phyloP scores from a whole-genome alignment of 1,140 invertebrate species.

The Elysia chlorotica region DNA sequence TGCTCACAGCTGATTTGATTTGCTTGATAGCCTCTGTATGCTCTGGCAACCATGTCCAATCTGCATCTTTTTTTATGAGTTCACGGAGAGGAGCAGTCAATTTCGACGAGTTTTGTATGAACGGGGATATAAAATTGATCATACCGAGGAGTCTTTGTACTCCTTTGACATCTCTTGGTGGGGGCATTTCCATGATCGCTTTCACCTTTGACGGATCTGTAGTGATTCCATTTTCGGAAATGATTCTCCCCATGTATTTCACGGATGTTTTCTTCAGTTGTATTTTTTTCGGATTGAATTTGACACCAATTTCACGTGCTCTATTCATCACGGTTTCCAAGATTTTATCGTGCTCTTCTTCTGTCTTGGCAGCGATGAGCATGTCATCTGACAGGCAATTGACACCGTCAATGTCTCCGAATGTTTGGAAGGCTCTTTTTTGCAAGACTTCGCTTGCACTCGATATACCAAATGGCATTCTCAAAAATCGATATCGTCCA shows the following conservation, averaged over 20 bases:
- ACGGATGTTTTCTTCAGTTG: conserved; percentile 33
- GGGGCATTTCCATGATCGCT: conserved; percentile 42
- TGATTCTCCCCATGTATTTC: conserved; percentile 55
- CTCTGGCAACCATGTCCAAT: conserved; percentile 23
- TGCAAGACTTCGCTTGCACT: conserved; percentile 47
- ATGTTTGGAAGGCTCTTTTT: conserved; percentile 39
- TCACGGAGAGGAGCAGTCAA: conserved; percentile 22
- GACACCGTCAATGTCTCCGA: conserved; percentile 46
- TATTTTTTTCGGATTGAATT: conserved; percentile 29
- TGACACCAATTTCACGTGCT: conserved; percentile 15
- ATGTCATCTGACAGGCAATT: conserved; percentile 57
- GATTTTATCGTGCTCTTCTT: conserved; percentile 18
- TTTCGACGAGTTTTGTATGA: conserved; percentile 26
- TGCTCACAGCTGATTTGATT: conserved; percentile 17
- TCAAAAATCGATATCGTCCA: conserved; percentile 48
- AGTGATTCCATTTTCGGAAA: conserved; percentile 50
- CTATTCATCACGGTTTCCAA: conserved; percentile 22
- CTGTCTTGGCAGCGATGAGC: conserved; percentile 38
- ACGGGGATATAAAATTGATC: conserved; percentile 29
- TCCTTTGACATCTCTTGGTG: conserved; percentile 21
- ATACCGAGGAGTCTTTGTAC: conserved; percentile 30
- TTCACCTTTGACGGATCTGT: conserved; percentile 50
- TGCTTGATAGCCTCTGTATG: conserved; percentile 18
- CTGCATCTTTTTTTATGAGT: conserved; percentile 20
- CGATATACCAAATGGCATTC: conserved; percentile 48